A percentile compares a stretch with the other conserved stretches of the same genome.
These are phyloP conservation scores for Apis florea DNA, from an alignment of 1,140 invertebrate genomes.

Conservation along the genomic window DNA sequence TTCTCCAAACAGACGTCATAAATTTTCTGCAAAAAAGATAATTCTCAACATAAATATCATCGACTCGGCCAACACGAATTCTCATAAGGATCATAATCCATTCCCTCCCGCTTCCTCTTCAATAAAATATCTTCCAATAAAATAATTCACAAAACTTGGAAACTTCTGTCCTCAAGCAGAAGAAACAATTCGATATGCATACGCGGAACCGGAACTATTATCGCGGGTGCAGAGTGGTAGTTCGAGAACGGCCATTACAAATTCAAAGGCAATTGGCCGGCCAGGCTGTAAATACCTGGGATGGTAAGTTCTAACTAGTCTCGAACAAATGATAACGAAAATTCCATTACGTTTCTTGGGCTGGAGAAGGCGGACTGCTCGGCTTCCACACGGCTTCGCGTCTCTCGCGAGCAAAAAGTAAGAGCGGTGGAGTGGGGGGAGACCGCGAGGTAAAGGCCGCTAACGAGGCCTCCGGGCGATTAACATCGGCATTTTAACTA, in stretches of 20 bases:
- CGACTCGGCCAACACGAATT: not conserved
- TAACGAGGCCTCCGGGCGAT: constrained; percentile 65
- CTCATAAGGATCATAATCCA: constrained; percentile 10
- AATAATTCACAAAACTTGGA: too few species aligned
- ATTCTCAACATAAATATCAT: too few species aligned
- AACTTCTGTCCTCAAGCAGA: too few species aligned
- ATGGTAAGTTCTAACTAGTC: constrained; percentile 36
- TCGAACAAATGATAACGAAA: constrained; percentile 42
- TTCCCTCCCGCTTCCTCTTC: too few species aligned
- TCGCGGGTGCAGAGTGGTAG: not conserved
- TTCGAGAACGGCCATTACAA: constrained; percentile 10
- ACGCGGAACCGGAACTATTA: constrained; percentile 29
- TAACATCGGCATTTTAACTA: constrained; percentile 69
- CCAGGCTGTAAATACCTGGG: constrained; percentile 21
- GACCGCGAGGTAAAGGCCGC: constrained; percentile 62
- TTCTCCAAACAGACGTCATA: too few species aligned
- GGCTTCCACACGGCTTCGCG: not conserved
- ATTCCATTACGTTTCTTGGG: constrained; percentile 27
- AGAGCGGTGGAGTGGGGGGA: not conserved
- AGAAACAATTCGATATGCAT: too few species aligned
- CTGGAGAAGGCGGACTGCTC: not conserved
- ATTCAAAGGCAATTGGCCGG: constrained; percentile 46
- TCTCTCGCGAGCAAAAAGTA: constrained; percentile 7
- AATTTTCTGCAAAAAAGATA: too few species aligned
- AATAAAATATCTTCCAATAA: too few species aligned